phyloP scores from a whole-genome alignment of 2,113 vertebrate species.

The Patagioenas fasciata region DNA sequence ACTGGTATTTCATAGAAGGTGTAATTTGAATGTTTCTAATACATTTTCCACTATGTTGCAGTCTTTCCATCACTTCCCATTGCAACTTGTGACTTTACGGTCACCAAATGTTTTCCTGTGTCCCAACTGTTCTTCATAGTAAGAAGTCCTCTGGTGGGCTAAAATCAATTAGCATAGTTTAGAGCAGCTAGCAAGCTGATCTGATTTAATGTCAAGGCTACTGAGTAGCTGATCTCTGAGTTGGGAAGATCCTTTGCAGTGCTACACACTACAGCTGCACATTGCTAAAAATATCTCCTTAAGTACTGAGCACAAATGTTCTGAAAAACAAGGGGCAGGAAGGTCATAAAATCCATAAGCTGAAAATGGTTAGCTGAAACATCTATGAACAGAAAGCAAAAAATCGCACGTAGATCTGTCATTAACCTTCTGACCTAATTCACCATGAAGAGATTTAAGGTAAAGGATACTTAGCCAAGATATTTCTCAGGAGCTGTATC shows the following conservation, averaged over 20 bases:
- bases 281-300: constrained; percentile 22
- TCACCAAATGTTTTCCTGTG: background rate
- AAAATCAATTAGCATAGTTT: constrained; percentile 1
- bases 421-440: constrained; percentile 18
- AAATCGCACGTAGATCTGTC: background rate
- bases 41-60: background rate
- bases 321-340: constrained; percentile 12
- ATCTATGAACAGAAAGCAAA: background rate
- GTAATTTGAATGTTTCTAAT: background rate
- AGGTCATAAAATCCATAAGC: constrained; percentile 23
- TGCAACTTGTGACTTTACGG: background rate
- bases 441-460: background rate
- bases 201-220: background rate
- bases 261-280: background rate
- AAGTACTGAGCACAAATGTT: background rate
- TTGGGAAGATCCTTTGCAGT: background rate
- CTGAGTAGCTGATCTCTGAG: background rate
- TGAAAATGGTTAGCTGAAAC: background rate
- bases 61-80: background rate
- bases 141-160: background rate
- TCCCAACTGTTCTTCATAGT: background rate
- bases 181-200: background rate
- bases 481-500: background rate
- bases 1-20: background rate
- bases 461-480: background rate